Conservation (phyloP, 2,113 vertebrate species). For the Plestiodon gilberti region DNA sequence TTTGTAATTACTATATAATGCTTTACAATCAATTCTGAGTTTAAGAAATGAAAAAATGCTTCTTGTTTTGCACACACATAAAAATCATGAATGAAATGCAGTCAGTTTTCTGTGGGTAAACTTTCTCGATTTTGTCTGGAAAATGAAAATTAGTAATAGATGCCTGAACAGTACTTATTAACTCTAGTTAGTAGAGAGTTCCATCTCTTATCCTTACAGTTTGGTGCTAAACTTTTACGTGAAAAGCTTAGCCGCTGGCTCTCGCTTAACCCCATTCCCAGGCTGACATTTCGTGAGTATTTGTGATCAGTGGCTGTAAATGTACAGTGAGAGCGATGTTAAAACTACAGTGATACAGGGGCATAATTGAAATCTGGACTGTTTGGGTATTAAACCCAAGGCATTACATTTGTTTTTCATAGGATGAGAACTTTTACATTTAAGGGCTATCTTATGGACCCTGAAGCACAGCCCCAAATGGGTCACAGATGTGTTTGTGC, state of each 20-base stretch:
- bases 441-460: not conserved
- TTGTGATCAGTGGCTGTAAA: accelerated
- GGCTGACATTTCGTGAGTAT: not conserved
- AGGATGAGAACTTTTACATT: slow-evolving; percentile 1
- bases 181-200: not conserved
- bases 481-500: slow-evolving; percentile 28
- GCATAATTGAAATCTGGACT: not conserved
- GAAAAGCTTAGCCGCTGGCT: not conserved
- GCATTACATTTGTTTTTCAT: slow-evolving; percentile 28
- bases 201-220: not conserved
- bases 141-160: not conserved
- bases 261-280: not conserved
- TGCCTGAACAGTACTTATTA: no score
- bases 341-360: not conserved
- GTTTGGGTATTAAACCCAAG: not conserved
- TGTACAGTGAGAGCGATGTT: not conserved
- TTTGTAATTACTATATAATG: not conserved
- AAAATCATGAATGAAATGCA: not conserved
- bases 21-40: not conserved
- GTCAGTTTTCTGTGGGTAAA: not conserved
- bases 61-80: not conserved
- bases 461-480: slow-evolving; percentile 26
- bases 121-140: not conserved
- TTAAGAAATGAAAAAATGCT: not conserved
- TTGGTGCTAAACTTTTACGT: not conserved